Evolutionary conservation across 1,140 invertebrate genomes (phyloP), one percentile per base, ranked within the genome.

Genomic region (Calliopsis andreniformis): DNA sequence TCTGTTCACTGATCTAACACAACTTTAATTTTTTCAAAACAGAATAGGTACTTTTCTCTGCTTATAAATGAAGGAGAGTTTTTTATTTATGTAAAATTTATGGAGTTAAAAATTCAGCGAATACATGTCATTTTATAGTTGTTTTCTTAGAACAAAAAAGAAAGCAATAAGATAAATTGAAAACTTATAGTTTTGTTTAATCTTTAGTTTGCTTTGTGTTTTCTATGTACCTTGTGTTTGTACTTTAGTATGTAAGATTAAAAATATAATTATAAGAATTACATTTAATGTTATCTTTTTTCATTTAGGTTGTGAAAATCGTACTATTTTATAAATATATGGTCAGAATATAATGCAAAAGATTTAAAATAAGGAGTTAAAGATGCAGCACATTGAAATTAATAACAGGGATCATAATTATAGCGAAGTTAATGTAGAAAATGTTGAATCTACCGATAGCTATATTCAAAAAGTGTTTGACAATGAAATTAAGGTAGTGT

Each of bases 401-500:
- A 79, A 62, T 32, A 85, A 79, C 30, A 82, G 67, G 28, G 89
- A 90, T 73, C 87, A 88, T 53, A 88, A 87, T 70, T 89, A 89
- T 32, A 89, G 78, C 39, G 87, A 86, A 67, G 63, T 73, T 28
- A 23, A 64, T 47, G 30, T 61, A 66, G 59, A 62, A 35, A 80
- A 49, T 49, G 7, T 45, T 56, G 14, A 64, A 18, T 18, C n/a
- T 64, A 47, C 3, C 3, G 20, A 53, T 68, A 53, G 6, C n/a
- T 49, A 6, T 68, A 45, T 42, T 45, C 45, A 43, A 25, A 62
- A 51, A 59, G 10, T 35, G 28, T 35, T 23, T 12, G 72, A 68
- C 4, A 51, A 39, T 56, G 72, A 69, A 63, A 5, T 42, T 25
- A 76, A 55, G 68, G 3, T 23, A 8, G 23, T 43, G 20, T 62